Evolutionary conservation across 2,888 invertebrate species (phyloP), one percentile per base, ranked within the genome.

Genomic region (Mythimna impura): DNA sequence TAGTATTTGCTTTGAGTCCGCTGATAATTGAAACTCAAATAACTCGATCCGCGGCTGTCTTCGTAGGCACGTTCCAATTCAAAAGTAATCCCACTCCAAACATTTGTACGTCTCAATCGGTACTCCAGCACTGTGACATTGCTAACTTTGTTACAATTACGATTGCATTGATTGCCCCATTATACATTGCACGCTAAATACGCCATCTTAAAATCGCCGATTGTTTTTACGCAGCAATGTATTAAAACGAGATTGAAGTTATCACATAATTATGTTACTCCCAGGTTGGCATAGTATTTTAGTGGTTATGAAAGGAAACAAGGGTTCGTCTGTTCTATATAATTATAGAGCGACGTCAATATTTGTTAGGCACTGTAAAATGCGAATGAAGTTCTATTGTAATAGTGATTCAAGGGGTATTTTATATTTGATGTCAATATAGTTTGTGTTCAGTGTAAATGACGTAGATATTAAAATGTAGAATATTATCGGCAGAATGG

Each of bases 61-160:
- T 94, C 93, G 92, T 91, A 91, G 95, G 95, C 96, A 95, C 95
- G 96, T 95, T 94, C 92, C 96, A 95, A 96, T 96, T 94, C 93
- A 91, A 94, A 93, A 94, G 93, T 96, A 94, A 96, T 95, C 94
- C 94, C 84, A 90, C 89, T 89, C 91, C 94, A 95, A 95, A 95
- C 95, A 94, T 95, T 95, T 94, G 94, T 94, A 91, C 92, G 93
- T 94, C 95, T 95, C 94, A 93, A 94, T 94, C 93, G 93, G 88
- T 85, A 83, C 82, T 88, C 83, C 74, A 17, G 71, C 87, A 93
- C 91, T 87, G 82, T 69, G 82, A 63, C 60, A 81, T 71, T 40
- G 76, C 71, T 73, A 73, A 78, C 81, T 78, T 81, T 70, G 67
- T 82, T 68, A 58, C 62, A 40, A 30, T 43, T 25, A 25, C 77